phyloP scores from a whole-genome alignment of 2,113 vertebrate genomes.

The Serilophus lunatus region DNA sequence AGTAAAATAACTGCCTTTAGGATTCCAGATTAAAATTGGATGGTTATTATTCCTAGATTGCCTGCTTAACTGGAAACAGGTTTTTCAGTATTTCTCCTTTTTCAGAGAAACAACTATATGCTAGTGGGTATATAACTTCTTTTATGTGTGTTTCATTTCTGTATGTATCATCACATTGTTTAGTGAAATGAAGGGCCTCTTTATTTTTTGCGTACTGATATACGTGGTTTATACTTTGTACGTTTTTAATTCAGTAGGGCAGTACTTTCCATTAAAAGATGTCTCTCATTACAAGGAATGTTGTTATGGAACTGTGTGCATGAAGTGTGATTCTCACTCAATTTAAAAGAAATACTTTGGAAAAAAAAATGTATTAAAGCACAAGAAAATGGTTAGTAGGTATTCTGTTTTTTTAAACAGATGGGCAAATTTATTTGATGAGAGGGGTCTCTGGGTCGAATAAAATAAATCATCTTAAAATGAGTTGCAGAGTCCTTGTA shows the following conservation, averaged over 20 bases:
- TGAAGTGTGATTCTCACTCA: slow-evolving; percentile 62
- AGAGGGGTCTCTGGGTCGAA: slow-evolving; percentile 26
- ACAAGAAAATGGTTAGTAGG: slow-evolving; percentile 40
- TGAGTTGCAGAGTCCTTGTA: not conserved
- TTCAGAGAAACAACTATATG: not conserved
- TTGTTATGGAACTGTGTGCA: slow-evolving; percentile 18
- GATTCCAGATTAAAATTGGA: not conserved
- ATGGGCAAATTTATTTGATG: slow-evolving; percentile 15
- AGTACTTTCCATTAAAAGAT: slow-evolving; percentile 54
- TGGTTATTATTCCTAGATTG: slow-evolving; percentile 10
- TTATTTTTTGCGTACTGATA: not conserved
- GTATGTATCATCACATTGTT: slow-evolving; percentile 31
- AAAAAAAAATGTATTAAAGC: slow-evolving; percentile 50
- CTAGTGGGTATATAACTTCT: not conserved
- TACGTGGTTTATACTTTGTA: slow-evolving; percentile 1
- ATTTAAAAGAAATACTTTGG: slow-evolving; percentile 55
- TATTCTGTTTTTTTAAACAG: slow-evolving; percentile 24
- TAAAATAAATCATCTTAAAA: slow-evolving; percentile 43
- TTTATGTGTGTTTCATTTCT: not conserved
- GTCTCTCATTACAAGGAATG: slow-evolving; percentile 51
- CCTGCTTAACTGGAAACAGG: not conserved
- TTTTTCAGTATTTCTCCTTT: not conserved
- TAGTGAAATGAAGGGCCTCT: slow-evolving; percentile 3
- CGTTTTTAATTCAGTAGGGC: slow-evolving; percentile 47
- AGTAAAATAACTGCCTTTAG: not conserved